These are phyloP conservation scores for Dermolepida albohirtum DNA, from an alignment of 2,888 invertebrate genomes.

Conservation along the genomic window DNA sequence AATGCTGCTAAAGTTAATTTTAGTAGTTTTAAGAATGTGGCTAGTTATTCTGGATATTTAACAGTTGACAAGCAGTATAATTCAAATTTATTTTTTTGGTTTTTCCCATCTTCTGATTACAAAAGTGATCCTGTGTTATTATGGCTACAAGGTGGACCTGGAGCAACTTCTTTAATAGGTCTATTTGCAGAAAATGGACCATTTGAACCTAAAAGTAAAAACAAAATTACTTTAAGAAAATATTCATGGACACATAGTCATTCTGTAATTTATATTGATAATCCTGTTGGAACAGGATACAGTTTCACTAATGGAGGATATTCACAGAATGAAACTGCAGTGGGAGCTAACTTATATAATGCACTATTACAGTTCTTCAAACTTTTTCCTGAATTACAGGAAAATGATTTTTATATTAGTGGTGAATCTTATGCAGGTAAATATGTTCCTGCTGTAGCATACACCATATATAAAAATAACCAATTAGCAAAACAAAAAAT, in stretches of 20 bases:
- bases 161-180: constrained; percentile 82
- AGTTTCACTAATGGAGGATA: constrained; percentile 90
- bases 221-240: constrained; percentile 69
- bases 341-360: constrained; percentile 82
- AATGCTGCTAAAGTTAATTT: constrained; percentile 67
- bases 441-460: constrained; percentile 81
- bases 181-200: constrained; percentile 90
- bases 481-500: constrained; percentile 72
- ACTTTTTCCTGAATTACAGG: constrained; percentile 80
- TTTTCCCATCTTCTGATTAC: constrained; percentile 76
- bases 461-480: constrained; percentile 77
- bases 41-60: constrained; percentile 84
- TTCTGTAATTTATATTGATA: constrained; percentile 89
- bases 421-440: constrained; percentile 93
- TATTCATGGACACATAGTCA: constrained; percentile 85
- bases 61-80: constrained; percentile 83
- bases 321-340: constrained; percentile 81
- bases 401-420: constrained; percentile 85
- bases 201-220: constrained; percentile 67
- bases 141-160: constrained; percentile 91
- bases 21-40: constrained; percentile 70
- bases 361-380: constrained; percentile 85
- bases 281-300: constrained; percentile 93
- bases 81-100: constrained; percentile 94
- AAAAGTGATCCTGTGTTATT: constrained; percentile 78